Evolutionary conservation across 2,797 vertebrate genomes (phyloP).

Genomic region (Nannoperca obscura): DNA sequence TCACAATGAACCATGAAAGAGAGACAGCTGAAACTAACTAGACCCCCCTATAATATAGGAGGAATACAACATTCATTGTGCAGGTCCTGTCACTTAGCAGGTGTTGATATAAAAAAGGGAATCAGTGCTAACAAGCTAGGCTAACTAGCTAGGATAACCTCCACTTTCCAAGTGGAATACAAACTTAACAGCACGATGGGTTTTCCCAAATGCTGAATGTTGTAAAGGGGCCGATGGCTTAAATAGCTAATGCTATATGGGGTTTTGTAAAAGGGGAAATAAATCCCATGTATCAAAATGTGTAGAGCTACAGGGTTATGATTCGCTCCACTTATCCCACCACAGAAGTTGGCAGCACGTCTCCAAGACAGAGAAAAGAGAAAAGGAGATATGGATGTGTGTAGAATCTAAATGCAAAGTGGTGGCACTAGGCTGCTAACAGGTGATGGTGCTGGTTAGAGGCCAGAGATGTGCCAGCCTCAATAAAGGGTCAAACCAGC

Average conservation of each 20-base stretch:
- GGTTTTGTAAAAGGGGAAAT: background rate
- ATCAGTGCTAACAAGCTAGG: background rate
- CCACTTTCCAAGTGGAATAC: background rate
- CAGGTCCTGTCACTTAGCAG: no score
- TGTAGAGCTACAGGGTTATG: no score
- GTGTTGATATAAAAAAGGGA: background rate
- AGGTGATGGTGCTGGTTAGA: slow-evolving; percentile 82
- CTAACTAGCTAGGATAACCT: background rate
- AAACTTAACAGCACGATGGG: background rate
- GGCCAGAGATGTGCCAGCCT: slow-evolving; percentile 74
- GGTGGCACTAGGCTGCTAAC: slow-evolving; percentile 52
- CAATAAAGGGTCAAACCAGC: slow-evolving; percentile 78
- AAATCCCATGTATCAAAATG: background rate
- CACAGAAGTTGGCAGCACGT: background rate
- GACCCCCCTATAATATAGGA: background rate
- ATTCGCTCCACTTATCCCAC: background rate
- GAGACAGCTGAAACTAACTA: background rate
- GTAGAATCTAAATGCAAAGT: slow-evolving; percentile 33
- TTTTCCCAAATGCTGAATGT: background rate
- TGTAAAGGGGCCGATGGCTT: background rate
- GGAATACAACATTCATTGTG: no score
- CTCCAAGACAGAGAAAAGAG: background rate
- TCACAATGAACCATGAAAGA: background rate
- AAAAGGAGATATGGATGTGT: slow-evolving; percentile 19
- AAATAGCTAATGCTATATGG: background rate